Evolutionary conservation across 2,888 invertebrate genomes (phyloP).

Genomic region (Neoitamus cyanurus): DNA sequence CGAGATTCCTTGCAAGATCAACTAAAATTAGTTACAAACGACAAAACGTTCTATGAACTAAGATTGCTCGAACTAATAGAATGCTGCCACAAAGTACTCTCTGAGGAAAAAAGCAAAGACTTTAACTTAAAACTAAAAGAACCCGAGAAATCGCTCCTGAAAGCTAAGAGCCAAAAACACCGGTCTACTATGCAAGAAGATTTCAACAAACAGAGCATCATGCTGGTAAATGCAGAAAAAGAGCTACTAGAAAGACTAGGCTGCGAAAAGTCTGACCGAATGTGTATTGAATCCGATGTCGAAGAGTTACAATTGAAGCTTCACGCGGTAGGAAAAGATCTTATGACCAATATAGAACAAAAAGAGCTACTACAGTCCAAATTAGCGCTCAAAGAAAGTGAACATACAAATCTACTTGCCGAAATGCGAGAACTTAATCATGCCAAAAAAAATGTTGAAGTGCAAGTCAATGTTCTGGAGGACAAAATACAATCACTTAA

Average conservation of each 20-base stretch:
- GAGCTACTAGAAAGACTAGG: not conserved
- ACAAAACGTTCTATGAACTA: not conserved
- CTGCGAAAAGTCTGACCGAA: not conserved
- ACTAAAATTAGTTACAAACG: not conserved
- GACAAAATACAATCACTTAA: not conserved
- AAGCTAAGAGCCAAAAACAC: constrained; percentile 54
- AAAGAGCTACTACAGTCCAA: constrained; percentile 28
- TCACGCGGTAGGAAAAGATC: not conserved
- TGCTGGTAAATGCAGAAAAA: constrained; percentile 18
- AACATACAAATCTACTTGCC: constrained; percentile 73
- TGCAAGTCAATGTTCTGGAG: constrained; percentile 38
- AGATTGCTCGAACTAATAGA: constrained; percentile 63
- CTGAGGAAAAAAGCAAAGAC: not conserved
- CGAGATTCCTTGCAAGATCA: not conserved
- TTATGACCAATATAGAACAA: not conserved
- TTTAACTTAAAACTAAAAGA: constrained; percentile 23
- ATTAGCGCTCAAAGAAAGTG: constrained; percentile 24
- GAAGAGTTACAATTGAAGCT: not conserved
- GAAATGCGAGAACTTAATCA: constrained; percentile 85
- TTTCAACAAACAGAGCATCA: constrained; percentile 6
- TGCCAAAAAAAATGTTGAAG: constrained; percentile 53
- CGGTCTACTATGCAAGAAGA: constrained; percentile 23
- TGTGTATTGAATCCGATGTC: not conserved
- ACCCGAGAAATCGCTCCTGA: constrained; percentile 61
- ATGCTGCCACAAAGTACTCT: constrained; percentile 58